Conservation (phyloP, 1,140 invertebrate species). For the Calephelis nemesis region DNA sequence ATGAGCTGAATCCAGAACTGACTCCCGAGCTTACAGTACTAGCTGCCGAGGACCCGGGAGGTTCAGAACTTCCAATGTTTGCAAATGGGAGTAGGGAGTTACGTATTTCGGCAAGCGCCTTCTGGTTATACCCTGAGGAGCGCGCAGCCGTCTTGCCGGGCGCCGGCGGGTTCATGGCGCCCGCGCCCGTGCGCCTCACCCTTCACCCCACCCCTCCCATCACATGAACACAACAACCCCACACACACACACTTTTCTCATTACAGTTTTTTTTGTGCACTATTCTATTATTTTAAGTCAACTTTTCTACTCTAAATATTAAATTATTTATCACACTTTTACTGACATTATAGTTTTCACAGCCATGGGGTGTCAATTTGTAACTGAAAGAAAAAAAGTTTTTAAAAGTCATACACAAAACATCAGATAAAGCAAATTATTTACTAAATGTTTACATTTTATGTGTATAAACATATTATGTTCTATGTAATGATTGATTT, state of each 20-base stretch:
- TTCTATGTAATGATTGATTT: no score
- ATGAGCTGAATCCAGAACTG: constrained; percentile 80
- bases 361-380: constrained; percentile 17
- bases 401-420: no score
- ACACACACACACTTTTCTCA: constrained; percentile 55
- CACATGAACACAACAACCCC: constrained; percentile 58
- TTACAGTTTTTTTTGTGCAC: constrained; percentile 45
- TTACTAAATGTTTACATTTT: no score
- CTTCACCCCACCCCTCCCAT: constrained; percentile 74
- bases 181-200: constrained; percentile 74
- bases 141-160: constrained; percentile 84
- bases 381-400: constrained; percentile 24
- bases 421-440: no score
- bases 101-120: constrained; percentile 92
- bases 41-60: constrained; percentile 85
- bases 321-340: constrained; percentile 23
- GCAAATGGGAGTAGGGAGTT: constrained; percentile 92
- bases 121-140: constrained; percentile 91
- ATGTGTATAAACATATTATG: no score
- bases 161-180: constrained; percentile 85
- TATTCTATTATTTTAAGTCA: constrained; percentile 20
- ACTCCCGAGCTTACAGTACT: constrained; percentile 87
- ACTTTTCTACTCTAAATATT: constrained; percentile 11
- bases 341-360: constrained; percentile 28
- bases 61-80: constrained; percentile 81